Evolutionary conservation across 2,113 vertebrate genomes (phyloP), one percentile per base, ranked within the genome.

Genomic region (Isichthys henryi): DNA sequence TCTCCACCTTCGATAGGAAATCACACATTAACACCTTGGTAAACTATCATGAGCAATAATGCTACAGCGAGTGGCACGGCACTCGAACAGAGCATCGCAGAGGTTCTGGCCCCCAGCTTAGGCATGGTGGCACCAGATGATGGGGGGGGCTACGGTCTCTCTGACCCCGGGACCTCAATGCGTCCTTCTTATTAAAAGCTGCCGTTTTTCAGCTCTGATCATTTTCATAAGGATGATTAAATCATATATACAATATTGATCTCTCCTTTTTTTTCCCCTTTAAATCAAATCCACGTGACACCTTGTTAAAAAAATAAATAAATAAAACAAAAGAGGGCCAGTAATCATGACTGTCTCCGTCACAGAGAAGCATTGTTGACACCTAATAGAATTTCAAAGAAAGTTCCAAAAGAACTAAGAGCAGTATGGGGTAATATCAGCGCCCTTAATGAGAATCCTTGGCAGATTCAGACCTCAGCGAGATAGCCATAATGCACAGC

Each of bases 21-120:
- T 97, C 95, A 94, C 95, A 95, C 96, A 96, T 97, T 97, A 97
- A 92, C 93, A 95, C 96, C 94, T 96, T 96, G 97, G 98, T 97
- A 97, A 98, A 98, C 97, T 98, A 97, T 97, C 97, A 96, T 97
- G 97, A 97, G 7, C 96, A 97, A 95, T 96, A 96, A 97, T 96
- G 97, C 97, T 97, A 97, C 96, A 96, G 94, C 96, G 95, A 13
- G 17, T 0, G 5, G 17, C 21, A 96, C 97, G 96, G 97, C 97
- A 92, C 90, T 91, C 92, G 82, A 92, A 92, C 91, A 92, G 93
- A 92, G 93, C 93, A 66, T 31, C 23, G 46, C 45, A 58, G 23
- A 49, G 86, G 23, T 10, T 4, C 9, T 0, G 3, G 10, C 39
- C 45, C 9, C 56, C 23, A n/a, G 56, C 56, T 62, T 2, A n/a